These are phyloP conservation scores for Andrena praecox DNA, from an alignment of 2,888 invertebrate species.

Conservation along the genomic window DNA sequence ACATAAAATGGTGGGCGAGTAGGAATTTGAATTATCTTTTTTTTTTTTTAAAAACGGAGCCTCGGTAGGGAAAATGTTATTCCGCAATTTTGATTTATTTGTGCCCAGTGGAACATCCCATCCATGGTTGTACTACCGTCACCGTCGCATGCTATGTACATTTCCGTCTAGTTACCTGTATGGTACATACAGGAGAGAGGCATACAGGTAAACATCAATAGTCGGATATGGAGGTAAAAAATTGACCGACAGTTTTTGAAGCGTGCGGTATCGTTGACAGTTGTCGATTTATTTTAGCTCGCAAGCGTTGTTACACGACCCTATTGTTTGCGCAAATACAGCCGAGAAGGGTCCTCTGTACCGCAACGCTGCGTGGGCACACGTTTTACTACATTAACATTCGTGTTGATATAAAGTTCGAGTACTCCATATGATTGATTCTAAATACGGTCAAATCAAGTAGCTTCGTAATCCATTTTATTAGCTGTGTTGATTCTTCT, in stretches of 20 bases:
- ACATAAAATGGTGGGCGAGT: too few relatives aligned
- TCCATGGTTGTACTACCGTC: not conserved
- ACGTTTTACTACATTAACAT: constrained; percentile 3
- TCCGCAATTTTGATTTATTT: not conserved
- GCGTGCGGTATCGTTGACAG: constrained; percentile 1
- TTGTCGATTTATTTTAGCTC: constrained; percentile 1
- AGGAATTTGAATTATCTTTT: not conserved
- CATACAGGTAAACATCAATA: not conserved
- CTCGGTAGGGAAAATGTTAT: not conserved
- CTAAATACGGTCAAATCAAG: not conserved
- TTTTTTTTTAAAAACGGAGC: not conserved
- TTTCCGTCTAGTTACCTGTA: not conserved
- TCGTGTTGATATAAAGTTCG: constrained; percentile 12
- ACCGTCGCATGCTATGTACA: not conserved
- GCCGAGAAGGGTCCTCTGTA: not conserved
- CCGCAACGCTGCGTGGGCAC: not conserved
- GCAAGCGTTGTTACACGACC: not conserved
- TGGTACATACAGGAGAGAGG: too few relatives aligned
- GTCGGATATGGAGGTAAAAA: constrained; percentile 8
- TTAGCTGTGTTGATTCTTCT: not conserved
- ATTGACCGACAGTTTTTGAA: constrained; percentile 5
- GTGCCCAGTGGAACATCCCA: not conserved
- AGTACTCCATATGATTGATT: not conserved
- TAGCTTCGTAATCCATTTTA: not conserved
- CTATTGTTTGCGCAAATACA: constrained; percentile 15